Base-by-base conservation (phyloP, 2,888 invertebrate genomes). In the Lacanobia oleracea region DNA sequence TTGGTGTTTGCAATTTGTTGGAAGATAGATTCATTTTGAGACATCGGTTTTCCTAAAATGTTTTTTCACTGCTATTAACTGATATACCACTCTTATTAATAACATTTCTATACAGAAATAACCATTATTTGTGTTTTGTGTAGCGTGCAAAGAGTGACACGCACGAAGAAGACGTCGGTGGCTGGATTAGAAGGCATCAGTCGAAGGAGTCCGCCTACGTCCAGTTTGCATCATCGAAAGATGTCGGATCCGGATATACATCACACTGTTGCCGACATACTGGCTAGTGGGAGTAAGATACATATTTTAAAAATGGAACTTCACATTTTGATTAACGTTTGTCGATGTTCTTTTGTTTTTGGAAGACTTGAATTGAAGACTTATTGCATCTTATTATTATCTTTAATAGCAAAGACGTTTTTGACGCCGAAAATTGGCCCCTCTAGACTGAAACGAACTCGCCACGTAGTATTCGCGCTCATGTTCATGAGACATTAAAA, bases 171-270 rank as follows among this genome's bases (percentile, higher is more conserved):
- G 90, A 98, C 97, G 0, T 98, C 98, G 14, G 97, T 97, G 18
- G 97, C 97, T 9, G 98, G 97, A 78, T 96, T 97, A 60, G 97
- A 97, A 90, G 95, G 96, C 0, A 95, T 94, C 10, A 94, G 91
- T 73, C 94, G 96, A 59, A 95, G 96, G 59, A 97, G 96, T 89
- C 96, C 97, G 5, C 97, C 97, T 10, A 96, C 96, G 40, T 92
- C 96, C 0, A 89, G 93, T 12, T 89, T 96, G 57, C 96, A 97
- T 77, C 97, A 98, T 75, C 96, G 98, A 60, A 98, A 98, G 95
- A 97, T 98, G 97, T 98, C 98, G 0, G 98, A 98, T 93, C 98
- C 98, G 0, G 98, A 98, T 90, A 98, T 98, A 88, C 98, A 98
- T 93, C 98, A 98, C 88, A 97, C 97, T 60, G 95, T 97, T 27